phyloP scores from a whole-genome alignment of 2,797 vertebrate species.

The Mus spretus region DNA sequence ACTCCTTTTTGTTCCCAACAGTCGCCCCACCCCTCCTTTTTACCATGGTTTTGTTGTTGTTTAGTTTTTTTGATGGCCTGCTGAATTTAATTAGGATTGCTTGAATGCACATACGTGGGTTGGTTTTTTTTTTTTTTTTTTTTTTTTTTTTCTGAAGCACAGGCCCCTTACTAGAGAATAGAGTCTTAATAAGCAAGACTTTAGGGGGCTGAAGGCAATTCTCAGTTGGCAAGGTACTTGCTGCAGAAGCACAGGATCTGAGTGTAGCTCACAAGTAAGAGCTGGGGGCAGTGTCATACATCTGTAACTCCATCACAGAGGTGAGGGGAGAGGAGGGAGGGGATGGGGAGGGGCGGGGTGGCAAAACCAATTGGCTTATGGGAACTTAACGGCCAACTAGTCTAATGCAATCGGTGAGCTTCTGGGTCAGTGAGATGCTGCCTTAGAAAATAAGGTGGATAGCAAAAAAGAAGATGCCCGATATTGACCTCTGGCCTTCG shows the following conservation, averaged over 20 bases:
- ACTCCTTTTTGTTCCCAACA: not conserved
- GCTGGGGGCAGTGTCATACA: not conserved
- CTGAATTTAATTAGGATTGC: not conserved
- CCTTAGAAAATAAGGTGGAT: not conserved
- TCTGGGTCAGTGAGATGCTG: not conserved
- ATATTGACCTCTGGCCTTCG: too few relatives aligned
- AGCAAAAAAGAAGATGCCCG: not conserved
- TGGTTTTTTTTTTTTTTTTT: too few relatives aligned
- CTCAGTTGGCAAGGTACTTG: not conserved
- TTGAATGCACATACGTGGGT: not conserved
- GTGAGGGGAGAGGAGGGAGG: rapidly evolving
- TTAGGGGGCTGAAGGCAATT: not conserved
- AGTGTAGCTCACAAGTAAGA: not conserved
- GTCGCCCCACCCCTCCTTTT: not conserved
- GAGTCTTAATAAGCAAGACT: slow-evolving; percentile 32
- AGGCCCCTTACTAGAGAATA: not conserved
- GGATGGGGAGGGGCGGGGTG: too few relatives aligned
- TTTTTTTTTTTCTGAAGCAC: not conserved
- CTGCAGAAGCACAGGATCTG: not conserved
- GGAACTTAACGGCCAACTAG: not conserved
- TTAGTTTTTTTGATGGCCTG: not conserved
- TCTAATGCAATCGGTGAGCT: not conserved
- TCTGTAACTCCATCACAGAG: not conserved
- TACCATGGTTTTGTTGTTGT: not conserved
- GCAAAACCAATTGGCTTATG: not conserved